Base-by-base conservation (phyloP, 2,113 vertebrate genomes). In the Vicugna pacos region DNA sequence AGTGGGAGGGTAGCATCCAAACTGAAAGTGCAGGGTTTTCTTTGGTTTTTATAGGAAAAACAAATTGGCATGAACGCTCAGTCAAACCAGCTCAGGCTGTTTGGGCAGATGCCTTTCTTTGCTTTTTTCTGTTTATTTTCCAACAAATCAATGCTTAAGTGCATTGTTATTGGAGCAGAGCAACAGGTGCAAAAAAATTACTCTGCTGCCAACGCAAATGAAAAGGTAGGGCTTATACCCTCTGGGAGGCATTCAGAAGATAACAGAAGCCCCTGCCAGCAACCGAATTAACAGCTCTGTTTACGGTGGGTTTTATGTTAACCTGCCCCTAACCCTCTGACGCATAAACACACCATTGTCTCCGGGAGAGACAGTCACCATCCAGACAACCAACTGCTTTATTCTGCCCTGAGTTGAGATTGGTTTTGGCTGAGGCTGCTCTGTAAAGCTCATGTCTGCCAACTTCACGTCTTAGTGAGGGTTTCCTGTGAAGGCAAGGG, bases 131-230 rank as follows among this genome's bases (percentile, higher is more conserved):
- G 98, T 99, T 99, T 99, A 98, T 99, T 98, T 97, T 98, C 97
- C 98, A 98, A 97, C 98, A 99, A 98, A 98, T 98, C 98, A 99
- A 99, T 98, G 98, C 97, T 98, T 98, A 98, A 98, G 98, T 98
- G 97, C 95, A 93, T 96, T 98, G 98, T 98, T 99, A 98, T 98
- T 97, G 4, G 98, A 98, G 98, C 96, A 98, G 97, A 98, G 97
- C 97, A 99, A 98, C 99, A 99, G 99, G 98, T 99, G 99, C 98
- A 98, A 98, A 98, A 98, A 98, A 98, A 98, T 96, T 98, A 94
- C 97, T 93, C 87, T 54, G 97, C 98, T 99, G 99, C 99, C 98
- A 99, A 99, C 97, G 98, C 98, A 98, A 98, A 98, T 80, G 98
- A 98, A 98, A 98, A 97, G 97, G 97, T 97, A 98, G 97, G 98